A percentile compares a stretch with the other conserved stretches of the same genome.
Conservation (phyloP, 2,113 vertebrate genomes). For the Ornithorhynchus anatinus region DNA sequence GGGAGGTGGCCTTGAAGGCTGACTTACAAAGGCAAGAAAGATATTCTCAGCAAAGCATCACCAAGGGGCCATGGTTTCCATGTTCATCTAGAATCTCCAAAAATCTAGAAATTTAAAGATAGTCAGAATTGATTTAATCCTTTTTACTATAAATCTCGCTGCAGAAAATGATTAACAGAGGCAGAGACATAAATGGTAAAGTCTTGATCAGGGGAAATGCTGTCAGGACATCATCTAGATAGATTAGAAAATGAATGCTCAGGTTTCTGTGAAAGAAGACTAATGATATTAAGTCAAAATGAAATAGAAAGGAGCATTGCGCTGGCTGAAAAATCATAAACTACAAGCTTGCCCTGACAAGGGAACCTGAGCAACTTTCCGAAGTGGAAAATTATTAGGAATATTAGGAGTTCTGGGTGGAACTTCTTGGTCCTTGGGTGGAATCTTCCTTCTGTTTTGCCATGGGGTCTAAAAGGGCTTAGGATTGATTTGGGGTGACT, state of each 20-base stretch:
- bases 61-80: conserved; percentile 48
- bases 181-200: conserved; percentile 75
- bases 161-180: conserved; percentile 75
- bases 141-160: conserved; percentile 73
- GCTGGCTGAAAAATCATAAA: conserved; percentile 67
- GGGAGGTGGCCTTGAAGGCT: background rate
- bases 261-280: conserved; percentile 72
- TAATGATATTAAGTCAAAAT: conserved; percentile 75
- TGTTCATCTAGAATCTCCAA: conserved; percentile 47
- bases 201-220: conserved; percentile 72
- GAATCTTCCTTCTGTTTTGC: too few species aligned
- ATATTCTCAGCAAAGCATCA: conserved; percentile 34
- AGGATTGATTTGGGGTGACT: too few species aligned
- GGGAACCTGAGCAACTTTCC: conserved; percentile 59
- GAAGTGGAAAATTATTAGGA: conserved; percentile 53
- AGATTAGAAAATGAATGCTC: conserved; percentile 75
- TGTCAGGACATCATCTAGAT: conserved; percentile 76
- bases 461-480: too few species aligned
- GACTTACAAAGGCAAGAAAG: conserved; percentile 30
- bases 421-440: too few species aligned
- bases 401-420: too few species aligned
- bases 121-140: conserved; percentile 75
- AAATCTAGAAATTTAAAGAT: conserved; percentile 61
- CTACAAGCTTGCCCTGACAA: conserved; percentile 52
- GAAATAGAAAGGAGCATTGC: conserved; percentile 69